A percentile compares a stretch with the other conserved stretches of the same genome.
phyloP scores from a whole-genome alignment of 1,140 invertebrate species.

The Brachystomella parvula region DNA sequence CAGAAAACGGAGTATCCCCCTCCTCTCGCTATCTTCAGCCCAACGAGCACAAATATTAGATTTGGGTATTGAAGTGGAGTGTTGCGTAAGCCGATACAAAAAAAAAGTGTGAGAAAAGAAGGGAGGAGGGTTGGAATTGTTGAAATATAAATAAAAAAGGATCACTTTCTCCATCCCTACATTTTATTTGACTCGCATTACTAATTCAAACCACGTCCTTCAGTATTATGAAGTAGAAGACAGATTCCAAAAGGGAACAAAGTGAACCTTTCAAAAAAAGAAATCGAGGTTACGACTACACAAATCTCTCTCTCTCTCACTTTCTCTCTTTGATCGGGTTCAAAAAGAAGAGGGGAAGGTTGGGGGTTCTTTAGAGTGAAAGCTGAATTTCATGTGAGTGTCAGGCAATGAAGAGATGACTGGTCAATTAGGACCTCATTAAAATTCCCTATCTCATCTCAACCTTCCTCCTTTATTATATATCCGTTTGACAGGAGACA shows the following conservation, averaged over 20 bases:
- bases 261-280: no score
- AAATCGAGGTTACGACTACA: no score
- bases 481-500: no score
- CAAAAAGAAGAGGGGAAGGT: no score
- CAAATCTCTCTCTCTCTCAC: no score
- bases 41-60: slow-evolving; percentile 4
- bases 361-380: no score
- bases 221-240: slow-evolving; percentile 5
- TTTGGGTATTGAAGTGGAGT: neutral
- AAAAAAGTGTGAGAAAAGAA: neutral
- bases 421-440: no score
- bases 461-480: neutral
- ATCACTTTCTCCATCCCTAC: neutral
- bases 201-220: neutral
- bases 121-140: no score
- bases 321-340: slow-evolving; percentile 1
- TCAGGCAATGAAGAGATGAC: no score
- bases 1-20: neutral
- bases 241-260: neutral
- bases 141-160: no score
- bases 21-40: neutral
- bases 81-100: neutral
- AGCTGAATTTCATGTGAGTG: no score
- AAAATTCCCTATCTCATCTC: neutral
- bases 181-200: no score